These are phyloP conservation scores for Myoxocephalus aenaeus DNA, from an alignment of 2,797 vertebrate genomes.

Conservation along the genomic window DNA sequence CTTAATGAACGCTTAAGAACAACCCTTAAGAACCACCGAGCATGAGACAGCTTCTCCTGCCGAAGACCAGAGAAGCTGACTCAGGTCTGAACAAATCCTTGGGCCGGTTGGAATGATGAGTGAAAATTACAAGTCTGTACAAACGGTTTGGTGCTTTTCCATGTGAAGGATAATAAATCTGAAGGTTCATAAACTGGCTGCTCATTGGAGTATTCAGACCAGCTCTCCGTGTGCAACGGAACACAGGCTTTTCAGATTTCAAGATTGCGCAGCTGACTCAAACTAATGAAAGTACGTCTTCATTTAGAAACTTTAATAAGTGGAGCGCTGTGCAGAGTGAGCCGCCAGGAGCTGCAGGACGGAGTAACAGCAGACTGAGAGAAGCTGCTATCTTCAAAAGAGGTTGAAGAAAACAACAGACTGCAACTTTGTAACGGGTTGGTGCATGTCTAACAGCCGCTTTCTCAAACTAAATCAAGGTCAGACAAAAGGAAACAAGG, in stretches of 20 bases:
- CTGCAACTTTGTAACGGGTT: not conserved
- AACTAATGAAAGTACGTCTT: not conserved
- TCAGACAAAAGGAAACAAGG: not conserved
- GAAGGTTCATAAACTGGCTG: too few relatives aligned
- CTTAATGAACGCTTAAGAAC: too few relatives aligned
- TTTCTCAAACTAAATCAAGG: not conserved
- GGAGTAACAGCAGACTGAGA: too few relatives aligned
- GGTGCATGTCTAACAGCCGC: conserved; percentile 26
- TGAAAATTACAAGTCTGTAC: too few relatives aligned
- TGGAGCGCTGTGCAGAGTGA: not conserved
- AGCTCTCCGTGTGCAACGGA: not conserved
- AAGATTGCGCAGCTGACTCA: not conserved
- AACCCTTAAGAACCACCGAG: too few relatives aligned
- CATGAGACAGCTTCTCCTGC: not conserved
- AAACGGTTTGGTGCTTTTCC: not conserved
- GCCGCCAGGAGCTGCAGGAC: too few relatives aligned
- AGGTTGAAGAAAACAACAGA: not conserved
- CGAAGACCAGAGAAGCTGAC: not conserved
- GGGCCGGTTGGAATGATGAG: not conserved
- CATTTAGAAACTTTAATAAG: too few relatives aligned
- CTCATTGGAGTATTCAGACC: too few relatives aligned
- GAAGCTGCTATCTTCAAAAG: not conserved
- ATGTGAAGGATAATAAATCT: too few relatives aligned
- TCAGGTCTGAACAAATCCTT: not conserved
- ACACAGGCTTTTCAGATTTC: not conserved